phyloP scores from a whole-genome alignment of 2,113 vertebrate species.

The Brachirus orientalis region DNA sequence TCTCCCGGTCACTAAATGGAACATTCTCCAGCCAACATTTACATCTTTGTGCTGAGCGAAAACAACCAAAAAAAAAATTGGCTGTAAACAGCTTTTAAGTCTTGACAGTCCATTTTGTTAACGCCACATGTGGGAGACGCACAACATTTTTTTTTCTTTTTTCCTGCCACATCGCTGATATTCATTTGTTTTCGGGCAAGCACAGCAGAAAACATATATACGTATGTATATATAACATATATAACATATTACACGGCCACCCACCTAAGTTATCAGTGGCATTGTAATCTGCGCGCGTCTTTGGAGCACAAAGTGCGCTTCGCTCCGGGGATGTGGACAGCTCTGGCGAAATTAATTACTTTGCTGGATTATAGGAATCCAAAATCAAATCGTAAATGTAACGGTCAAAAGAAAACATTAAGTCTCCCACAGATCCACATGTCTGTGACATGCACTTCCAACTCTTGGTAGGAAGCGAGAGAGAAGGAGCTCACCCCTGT shows the following conservation, averaged over 20 bases:
- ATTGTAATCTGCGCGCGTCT: not conserved
- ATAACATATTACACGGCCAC: too few species aligned
- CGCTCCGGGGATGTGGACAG: slow-evolving; percentile 18
- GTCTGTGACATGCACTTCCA: slow-evolving; percentile 36
- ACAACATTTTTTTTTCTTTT: too few species aligned
- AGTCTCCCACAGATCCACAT: slow-evolving; percentile 17
- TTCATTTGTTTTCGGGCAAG: too few species aligned
- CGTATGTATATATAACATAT: slow-evolving; percentile 10
- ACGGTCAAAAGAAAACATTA: not conserved
- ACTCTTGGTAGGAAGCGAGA: slow-evolving; percentile 36
- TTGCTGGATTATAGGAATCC: not conserved
- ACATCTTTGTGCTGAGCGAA: not conserved
- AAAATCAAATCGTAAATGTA: not conserved
- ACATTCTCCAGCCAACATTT: slow-evolving; percentile 9
- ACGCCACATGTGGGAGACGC: too few species aligned
- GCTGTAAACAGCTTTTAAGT: slow-evolving; percentile 17
- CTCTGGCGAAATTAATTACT: not conserved
- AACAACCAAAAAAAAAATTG: not conserved
- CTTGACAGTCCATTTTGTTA: not conserved
- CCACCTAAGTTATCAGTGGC: slow-evolving; percentile 23
- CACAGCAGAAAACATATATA: too few species aligned
- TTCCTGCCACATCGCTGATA: too few species aligned
- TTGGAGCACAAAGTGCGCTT: slow-evolving; percentile 9
- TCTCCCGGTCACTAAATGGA: too few species aligned
- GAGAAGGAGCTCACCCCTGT: slow-evolving; percentile 49